These are phyloP conservation scores for Orthosia cruda DNA, from an alignment of 2,888 invertebrate genomes.

Conservation along the genomic window DNA sequence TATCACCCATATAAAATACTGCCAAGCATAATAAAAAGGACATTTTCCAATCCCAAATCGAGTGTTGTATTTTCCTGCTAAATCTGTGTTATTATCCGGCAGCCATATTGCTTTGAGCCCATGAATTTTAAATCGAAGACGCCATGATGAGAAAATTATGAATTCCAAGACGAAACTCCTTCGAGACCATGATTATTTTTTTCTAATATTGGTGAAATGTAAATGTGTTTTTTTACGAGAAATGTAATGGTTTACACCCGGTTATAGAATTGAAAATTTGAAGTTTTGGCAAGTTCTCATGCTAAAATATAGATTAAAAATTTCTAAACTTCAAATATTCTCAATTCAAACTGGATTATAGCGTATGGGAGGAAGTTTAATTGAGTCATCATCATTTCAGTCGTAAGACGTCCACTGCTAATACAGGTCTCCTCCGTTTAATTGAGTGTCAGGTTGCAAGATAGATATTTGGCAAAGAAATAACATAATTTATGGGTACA, in stretches of 20 bases:
- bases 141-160: slow-evolving; percentile 52
- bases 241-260: too few relatives aligned
- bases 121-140: slow-evolving; percentile 54
- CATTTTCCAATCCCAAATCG: slow-evolving; percentile 10
- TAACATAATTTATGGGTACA: too few relatives aligned
- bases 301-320: too few relatives aligned
- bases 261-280: too few relatives aligned
- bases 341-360: too few relatives aligned
- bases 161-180: slow-evolving; percentile 34
- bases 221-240: neutral
- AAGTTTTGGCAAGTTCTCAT: too few relatives aligned
- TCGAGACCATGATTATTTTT: slow-evolving; percentile 2
- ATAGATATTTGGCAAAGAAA: too few relatives aligned
- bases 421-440: neutral
- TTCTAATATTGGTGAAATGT: slow-evolving; percentile 11
- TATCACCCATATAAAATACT: neutral
- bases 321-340: too few relatives aligned
- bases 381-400: too few relatives aligned
- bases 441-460: neutral
- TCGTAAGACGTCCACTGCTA: too few relatives aligned
- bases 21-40: neutral
- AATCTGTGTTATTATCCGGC: slow-evolving; percentile 25
- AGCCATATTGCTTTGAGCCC: slow-evolving; percentile 48
- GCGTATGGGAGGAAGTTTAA: too few relatives aligned
- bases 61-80: slow-evolving; percentile 17